Evolutionary conservation across 1,140 invertebrate genomes (phyloP).

Genomic region (Ceratina australensis): DNA sequence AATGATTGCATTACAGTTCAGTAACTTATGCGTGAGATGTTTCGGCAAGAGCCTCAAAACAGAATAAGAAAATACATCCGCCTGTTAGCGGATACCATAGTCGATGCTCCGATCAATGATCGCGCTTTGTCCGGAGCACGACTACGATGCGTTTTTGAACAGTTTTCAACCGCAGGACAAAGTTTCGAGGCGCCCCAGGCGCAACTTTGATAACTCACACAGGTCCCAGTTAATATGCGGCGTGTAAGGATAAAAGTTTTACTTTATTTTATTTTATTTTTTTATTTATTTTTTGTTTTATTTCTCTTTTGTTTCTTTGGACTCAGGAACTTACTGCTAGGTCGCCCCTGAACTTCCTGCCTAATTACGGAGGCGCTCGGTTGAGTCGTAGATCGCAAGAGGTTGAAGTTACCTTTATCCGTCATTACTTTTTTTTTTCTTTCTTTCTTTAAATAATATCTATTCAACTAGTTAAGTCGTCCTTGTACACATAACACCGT

Average conservation of each 20-base stretch:
- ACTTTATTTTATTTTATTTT: slow-evolving; percentile 35
- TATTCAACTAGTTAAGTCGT: slow-evolving; percentile 47
- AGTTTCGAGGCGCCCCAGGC: slow-evolving; percentile 58
- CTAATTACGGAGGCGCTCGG: slow-evolving; percentile 50
- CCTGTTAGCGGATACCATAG: slow-evolving; percentile 66
- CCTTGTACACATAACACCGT: slow-evolving; percentile 34
- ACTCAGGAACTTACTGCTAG: slow-evolving; percentile 53
- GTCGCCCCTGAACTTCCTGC: slow-evolving; percentile 51
- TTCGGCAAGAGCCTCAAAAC: slow-evolving; percentile 71
- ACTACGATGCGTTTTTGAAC: slow-evolving; percentile 64
- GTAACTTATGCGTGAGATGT: slow-evolving; percentile 72
- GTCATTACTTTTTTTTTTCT: slow-evolving; percentile 2
- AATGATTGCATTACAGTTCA: slow-evolving; percentile 74
- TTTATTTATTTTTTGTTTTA: slow-evolving; percentile 31
- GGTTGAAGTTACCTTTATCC: slow-evolving; percentile 9
- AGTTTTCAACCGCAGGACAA: slow-evolving; percentile 64
- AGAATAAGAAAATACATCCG: slow-evolving; percentile 77
- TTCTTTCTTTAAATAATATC: not conserved
- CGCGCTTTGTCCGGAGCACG: slow-evolving; percentile 53
- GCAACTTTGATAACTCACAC: slow-evolving; percentile 56
- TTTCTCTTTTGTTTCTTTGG: slow-evolving; percentile 34
- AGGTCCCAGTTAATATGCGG: slow-evolving; percentile 54
- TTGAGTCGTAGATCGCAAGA: slow-evolving; percentile 38
- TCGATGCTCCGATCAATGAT: slow-evolving; percentile 56
- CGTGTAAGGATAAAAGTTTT: slow-evolving; percentile 58